Evolutionary conservation across 2,797 vertebrate species (phyloP).

Genomic region (Rhynchotus rufescens): DNA sequence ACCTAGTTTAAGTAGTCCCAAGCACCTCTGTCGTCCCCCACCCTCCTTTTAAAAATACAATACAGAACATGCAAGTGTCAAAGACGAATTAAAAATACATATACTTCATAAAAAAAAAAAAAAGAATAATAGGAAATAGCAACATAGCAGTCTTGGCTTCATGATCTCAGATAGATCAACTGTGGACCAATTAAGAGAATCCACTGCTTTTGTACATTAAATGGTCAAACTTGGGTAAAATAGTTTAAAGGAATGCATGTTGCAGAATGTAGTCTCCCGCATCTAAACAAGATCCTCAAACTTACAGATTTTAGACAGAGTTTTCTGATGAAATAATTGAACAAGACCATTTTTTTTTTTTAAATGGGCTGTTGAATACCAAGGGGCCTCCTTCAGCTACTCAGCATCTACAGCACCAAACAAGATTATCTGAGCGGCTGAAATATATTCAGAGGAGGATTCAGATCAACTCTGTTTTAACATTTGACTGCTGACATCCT

Average conservation of each 20-base stretch:
- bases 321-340: not conserved
- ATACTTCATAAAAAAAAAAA: not conserved
- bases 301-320: not conserved
- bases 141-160: not conserved
- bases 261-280: not conserved
- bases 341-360: not conserved
- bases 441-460: not conserved
- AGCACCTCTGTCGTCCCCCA: not conserved
- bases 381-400: not conserved
- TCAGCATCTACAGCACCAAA: not conserved
- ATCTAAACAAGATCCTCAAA: not conserved
- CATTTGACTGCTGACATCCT: not conserved
- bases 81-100: not conserved
- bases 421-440: not conserved
- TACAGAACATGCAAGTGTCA: not conserved
- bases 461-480: not conserved
- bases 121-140: not conserved
- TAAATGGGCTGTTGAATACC: not conserved
- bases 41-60: not conserved
- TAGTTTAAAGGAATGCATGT: not conserved
- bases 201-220: not conserved
- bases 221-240: not conserved
- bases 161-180: not conserved
- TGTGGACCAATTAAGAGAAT: not conserved
- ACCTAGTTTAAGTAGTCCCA: conserved; percentile 1